Percentiles rank a stretch among this genome's conserved stretches.
These are phyloP conservation scores for Protobothrops mucrosquamatus DNA, from an alignment of 2,113 vertebrate species.

Conservation along the genomic window DNA sequence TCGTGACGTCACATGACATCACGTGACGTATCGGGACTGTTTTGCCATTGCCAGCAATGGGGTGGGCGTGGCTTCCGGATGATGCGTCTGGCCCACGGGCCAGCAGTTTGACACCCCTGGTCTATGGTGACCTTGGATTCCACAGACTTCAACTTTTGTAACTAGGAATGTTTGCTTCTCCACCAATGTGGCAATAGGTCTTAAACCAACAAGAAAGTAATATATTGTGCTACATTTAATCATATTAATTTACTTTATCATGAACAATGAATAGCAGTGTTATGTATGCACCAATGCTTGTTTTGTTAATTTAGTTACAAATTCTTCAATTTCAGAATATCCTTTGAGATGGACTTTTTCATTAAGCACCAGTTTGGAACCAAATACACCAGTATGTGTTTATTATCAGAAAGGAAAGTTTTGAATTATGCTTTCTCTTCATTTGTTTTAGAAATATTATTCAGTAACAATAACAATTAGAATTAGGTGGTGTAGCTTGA, in stretches of 20 bases:
- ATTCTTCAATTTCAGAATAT: conserved; percentile 18
- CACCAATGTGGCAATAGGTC: background rate
- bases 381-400: background rate
- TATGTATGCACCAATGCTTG: rapidly evolving
- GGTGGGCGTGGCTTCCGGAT: too few relatives aligned
- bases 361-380: conserved; percentile 3
- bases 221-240: background rate
- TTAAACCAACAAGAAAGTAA: background rate
- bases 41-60: too few relatives aligned
- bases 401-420: conserved; percentile 47
- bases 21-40: too few relatives aligned
- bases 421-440: conserved; percentile 36
- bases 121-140: background rate
- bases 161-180: background rate
- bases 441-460: conserved; percentile 38
- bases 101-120: too few relatives aligned
- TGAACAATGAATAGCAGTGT: background rate
- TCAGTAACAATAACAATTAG: conserved; percentile 45
- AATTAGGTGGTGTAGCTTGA: background rate
- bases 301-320: conserved; percentile 20
- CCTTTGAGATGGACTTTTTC: conserved; percentile 16
- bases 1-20: too few relatives aligned
- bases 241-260: background rate
- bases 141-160: background rate
- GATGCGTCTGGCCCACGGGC: too few relatives aligned